A percentile compares a stretch with the other conserved stretches of the same genome.
These are phyloP conservation scores for Ctenopoma multispine DNA, from an alignment of 2,797 vertebrate genomes.

Conservation along the genomic window DNA sequence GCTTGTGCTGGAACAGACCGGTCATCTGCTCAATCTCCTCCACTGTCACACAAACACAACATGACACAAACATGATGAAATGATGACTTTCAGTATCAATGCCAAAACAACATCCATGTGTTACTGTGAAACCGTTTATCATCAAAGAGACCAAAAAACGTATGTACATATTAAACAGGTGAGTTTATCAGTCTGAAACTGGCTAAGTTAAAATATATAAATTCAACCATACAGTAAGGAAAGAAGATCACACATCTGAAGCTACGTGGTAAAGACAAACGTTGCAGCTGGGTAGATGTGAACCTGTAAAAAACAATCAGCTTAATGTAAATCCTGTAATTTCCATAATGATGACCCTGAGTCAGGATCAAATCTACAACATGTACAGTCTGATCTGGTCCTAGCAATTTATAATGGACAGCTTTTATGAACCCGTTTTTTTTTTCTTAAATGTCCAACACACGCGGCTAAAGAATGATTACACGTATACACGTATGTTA, in stretches of 20 bases:
- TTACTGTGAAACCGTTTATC: no score
- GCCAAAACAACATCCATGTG: no score
- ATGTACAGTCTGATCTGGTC: neutral
- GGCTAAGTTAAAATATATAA: no score
- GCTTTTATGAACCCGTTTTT: neutral
- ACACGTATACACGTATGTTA: no score
- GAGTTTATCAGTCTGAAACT: no score
- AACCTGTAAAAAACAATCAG: neutral
- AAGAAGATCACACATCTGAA: no score
- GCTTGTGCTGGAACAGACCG: constrained; percentile 95
- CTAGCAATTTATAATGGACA: neutral
- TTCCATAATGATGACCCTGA: constrained; percentile 1
- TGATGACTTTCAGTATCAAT: no score
- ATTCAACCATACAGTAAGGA: no score
- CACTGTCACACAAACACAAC: constrained; percentile 80
- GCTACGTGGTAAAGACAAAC: no score
- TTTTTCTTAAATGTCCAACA: neutral
- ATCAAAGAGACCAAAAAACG: no score
- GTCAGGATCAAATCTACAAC: neutral
- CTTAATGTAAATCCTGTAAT: constrained; percentile 26
- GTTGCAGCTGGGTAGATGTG: neutral
- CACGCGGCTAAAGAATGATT: neutral
- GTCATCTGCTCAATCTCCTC: constrained; percentile 98
- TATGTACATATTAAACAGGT: no score
- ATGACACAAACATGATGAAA: no score